Evolutionary conservation across 2,113 vertebrate genomes (phyloP).

Genomic region (Microtus montanus): DNA sequence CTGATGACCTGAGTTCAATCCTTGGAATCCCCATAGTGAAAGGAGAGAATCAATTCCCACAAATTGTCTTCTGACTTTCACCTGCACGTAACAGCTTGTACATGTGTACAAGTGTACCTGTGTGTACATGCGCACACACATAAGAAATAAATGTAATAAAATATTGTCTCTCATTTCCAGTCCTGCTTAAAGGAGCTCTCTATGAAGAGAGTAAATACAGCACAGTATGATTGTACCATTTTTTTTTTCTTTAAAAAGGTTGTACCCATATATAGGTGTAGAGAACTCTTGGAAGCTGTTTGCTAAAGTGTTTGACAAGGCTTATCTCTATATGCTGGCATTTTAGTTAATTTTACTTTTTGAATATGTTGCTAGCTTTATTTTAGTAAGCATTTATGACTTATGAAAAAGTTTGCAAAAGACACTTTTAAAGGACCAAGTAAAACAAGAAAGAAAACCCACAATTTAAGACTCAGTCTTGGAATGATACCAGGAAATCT

Average conservation of each 20-base stretch:
- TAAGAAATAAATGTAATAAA: neutral
- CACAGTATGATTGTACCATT: neutral
- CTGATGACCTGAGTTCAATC: neutral
- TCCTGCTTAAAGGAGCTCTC: neutral
- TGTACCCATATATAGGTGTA: neutral
- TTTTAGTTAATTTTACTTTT: conserved; percentile 12
- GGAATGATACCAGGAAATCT: neutral
- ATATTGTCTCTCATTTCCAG: neutral
- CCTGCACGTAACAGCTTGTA: neutral
- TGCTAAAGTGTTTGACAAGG: conserved; percentile 11
- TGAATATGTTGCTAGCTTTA: conserved; percentile 2
- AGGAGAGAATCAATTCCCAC: neutral
- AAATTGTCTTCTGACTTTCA: neutral
- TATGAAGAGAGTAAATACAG: neutral
- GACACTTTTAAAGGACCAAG: conserved; percentile 1
- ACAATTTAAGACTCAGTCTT: neutral
- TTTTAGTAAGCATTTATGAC: neutral
- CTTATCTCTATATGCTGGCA: neutral
- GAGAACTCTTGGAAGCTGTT: neutral
- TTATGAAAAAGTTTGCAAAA: conserved; percentile 8
- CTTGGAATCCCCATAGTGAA: too few relatives aligned
- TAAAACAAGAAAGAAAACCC: neutral
- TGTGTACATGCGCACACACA: neutral
- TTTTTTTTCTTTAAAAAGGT: neutral
- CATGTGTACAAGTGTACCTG: too few relatives aligned